phyloP scores from a whole-genome alignment of 2,888 invertebrate species.

The Drosophila borealis region DNA sequence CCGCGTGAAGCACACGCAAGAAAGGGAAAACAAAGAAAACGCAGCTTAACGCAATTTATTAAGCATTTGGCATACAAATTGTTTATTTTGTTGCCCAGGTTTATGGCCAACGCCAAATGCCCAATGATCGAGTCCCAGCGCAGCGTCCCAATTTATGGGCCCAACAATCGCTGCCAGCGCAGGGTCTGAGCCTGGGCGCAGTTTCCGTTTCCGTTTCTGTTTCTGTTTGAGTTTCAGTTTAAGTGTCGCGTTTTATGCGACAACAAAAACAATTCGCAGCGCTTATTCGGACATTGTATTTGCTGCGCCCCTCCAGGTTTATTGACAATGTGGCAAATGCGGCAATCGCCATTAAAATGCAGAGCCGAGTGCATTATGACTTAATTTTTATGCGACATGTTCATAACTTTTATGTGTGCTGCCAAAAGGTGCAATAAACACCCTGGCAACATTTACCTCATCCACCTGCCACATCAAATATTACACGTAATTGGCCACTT shows the following conservation, averaged over 20 bases:
- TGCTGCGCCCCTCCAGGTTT: slow-evolving; percentile 23
- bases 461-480: slow-evolving; percentile 23
- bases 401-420: slow-evolving; percentile 67
- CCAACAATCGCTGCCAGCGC: slow-evolving; percentile 57
- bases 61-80: slow-evolving; percentile 69
- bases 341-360: slow-evolving; percentile 34
- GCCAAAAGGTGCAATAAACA: slow-evolving; percentile 53
- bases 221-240: slow-evolving; percentile 17
- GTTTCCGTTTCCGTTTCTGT: slow-evolving; percentile 3
- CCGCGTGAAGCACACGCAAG: slow-evolving; percentile 23
- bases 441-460: slow-evolving; percentile 28
- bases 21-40: background rate
- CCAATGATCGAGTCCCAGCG: slow-evolving; percentile 32
- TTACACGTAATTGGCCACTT: slow-evolving; percentile 37
- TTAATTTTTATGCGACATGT: slow-evolving; percentile 70
- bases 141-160: slow-evolving; percentile 57
- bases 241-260: slow-evolving; percentile 56
- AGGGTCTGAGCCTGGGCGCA: slow-evolving; percentile 8
- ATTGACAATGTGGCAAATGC: slow-evolving; percentile 48
- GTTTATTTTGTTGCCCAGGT: slow-evolving; percentile 71
- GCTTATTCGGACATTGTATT: slow-evolving; percentile 62
- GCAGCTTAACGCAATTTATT: slow-evolving; percentile 74
- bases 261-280: slow-evolving; percentile 16
- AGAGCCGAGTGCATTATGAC: slow-evolving; percentile 68
- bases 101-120: slow-evolving; percentile 41